Evolutionary conservation across 2,113 vertebrate species (phyloP).

Genomic region (Balaenoptera acutorostrata): DNA sequence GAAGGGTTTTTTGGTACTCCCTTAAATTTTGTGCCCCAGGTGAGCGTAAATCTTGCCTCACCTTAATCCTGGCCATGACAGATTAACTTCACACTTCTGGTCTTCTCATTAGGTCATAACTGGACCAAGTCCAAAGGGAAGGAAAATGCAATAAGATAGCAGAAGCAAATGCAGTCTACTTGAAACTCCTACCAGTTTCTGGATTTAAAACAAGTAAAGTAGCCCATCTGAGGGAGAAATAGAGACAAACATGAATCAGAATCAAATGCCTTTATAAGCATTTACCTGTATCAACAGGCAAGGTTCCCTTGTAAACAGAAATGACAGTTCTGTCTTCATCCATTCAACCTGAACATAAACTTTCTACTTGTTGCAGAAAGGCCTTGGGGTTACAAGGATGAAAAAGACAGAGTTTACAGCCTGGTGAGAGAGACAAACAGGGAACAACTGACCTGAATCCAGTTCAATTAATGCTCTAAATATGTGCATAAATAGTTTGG

Average conservation of each 20-base stretch:
- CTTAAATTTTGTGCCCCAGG: not conserved
- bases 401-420: not conserved
- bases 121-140: not conserved
- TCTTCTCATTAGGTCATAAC: not conserved
- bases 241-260: not conserved
- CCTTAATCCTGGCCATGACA: not conserved
- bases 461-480: not conserved
- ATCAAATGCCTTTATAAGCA: not conserved
- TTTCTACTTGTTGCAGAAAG: not conserved
- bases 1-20: not conserved
- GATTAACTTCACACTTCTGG: not conserved
- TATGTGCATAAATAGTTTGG: not conserved
- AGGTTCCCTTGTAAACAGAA: not conserved
- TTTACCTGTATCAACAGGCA: not conserved
- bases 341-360: conserved; percentile 5
- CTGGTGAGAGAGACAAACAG: not conserved
- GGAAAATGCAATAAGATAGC: not conserved
- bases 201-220: not conserved
- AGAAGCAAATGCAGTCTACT: not conserved
- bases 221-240: not conserved
- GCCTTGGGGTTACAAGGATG: not conserved
- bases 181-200: not conserved
- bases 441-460: not conserved
- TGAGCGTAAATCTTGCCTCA: not conserved
- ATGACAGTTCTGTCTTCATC: not conserved